Base-by-base conservation (phyloP, 2,113 vertebrate species). In the Dascyllus trimaculatus region DNA sequence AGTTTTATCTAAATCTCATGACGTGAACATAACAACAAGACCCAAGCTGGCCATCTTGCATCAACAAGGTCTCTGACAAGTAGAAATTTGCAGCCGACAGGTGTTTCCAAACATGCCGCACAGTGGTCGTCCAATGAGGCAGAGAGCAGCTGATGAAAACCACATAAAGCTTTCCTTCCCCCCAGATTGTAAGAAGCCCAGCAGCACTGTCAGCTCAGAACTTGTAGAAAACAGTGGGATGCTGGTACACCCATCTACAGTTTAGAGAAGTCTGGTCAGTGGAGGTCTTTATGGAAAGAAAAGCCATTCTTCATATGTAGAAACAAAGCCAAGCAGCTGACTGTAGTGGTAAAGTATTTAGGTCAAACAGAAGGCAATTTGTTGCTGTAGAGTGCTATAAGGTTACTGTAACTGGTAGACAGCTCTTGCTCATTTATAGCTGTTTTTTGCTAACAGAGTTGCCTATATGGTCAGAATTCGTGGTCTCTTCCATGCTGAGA, bases 11-110 rank as follows among this genome's bases (percentile, higher is more conserved):
- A n/a, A 68, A 68, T n/a, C 0, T 5, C 32, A 26, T 18, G 14
- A 32, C 9, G 32, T 74, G 21, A 56, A 74, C n/a, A 45, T 51
- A 59, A 59, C 26, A 67, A 60, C 35, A 35, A 4, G 48, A 51
- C 46, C 15, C 10, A 46, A 45, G 21, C 32, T 35, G 25, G 38
- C 45, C 21, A 54, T 62, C 35, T 69, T 69, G 48, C 21, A 69
- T 78, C 75, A 62, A 38, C 49, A 69, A 54, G n/a, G 48, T 32
- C 75, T 77, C 64, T 29, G 35, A 46, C 48, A 69, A 10, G 64
- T 4, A 61, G 35, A 60, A 52, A n/a, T 52, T 45, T 56, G 66
- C 57, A 71, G 29, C n/a, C 19, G 10, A 32, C 46, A 49, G 43
- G 19, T 22, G 45, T 60, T 60, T 24, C 57, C 56, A 60, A 49